These are phyloP conservation scores for Drosophila acutilabella DNA, from an alignment of 2,888 invertebrate genomes.

Conservation along the genomic window DNA sequence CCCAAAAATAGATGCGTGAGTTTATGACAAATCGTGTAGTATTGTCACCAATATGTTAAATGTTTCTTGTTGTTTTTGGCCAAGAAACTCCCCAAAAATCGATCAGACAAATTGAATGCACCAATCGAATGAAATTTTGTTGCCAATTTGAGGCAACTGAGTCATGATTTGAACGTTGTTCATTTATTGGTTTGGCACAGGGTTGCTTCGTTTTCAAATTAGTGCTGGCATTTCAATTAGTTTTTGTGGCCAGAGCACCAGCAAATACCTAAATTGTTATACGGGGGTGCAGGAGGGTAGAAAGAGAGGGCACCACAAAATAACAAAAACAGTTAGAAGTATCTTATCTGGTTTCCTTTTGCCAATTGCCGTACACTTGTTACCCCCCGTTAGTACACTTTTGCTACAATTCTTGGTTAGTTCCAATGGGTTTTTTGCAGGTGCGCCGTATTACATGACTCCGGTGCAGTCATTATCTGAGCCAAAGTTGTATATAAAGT, in stretches of 20 bases:
- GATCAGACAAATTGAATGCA: constrained; percentile 29
- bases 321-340: constrained; percentile 31
- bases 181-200: background rate
- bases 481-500: constrained; percentile 13
- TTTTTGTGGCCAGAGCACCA: constrained; percentile 36
- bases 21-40: constrained; percentile 25
- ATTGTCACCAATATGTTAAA: background rate
- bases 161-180: constrained; percentile 15
- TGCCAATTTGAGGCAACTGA: constrained; percentile 21
- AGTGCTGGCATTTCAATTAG: constrained; percentile 58
- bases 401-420: background rate
- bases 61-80: background rate
- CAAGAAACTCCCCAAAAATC: constrained; percentile 22
- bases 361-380: constrained; percentile 34
- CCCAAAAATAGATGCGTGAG: constrained; percentile 43
- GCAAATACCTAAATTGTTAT: background rate
- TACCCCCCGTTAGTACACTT: background rate
- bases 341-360: constrained; percentile 71
- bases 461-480: constrained; percentile 32
- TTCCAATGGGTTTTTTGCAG: constrained; percentile 30
- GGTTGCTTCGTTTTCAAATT: constrained; percentile 51
- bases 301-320: background rate
- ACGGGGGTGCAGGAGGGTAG: no score
- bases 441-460: constrained; percentile 50
- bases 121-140: constrained; percentile 4